These are phyloP conservation scores for Callyntrura guangdongensis DNA, from an alignment of 2,888 invertebrate species.

Conservation along the genomic window DNA sequence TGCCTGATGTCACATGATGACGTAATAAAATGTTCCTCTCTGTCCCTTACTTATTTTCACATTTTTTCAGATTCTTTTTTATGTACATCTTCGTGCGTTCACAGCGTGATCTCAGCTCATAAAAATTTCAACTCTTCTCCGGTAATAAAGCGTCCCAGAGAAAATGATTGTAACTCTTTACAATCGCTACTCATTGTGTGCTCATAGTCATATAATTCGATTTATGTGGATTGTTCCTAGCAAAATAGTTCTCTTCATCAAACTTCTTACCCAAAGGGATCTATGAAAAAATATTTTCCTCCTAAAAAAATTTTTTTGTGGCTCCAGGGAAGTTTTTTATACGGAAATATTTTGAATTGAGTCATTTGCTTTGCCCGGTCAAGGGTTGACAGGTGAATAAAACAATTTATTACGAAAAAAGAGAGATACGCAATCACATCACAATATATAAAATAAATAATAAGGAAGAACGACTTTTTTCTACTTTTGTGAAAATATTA, in stretches of 20 bases:
- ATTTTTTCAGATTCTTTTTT: conserved; percentile 38
- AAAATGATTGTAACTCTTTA: conserved; percentile 53
- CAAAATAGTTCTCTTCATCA: conserved; percentile 39
- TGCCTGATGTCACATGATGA: conserved; percentile 71
- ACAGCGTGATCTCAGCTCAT: conserved; percentile 84
- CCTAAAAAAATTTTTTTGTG: background rate
- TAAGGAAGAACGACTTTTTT: conserved; percentile 42
- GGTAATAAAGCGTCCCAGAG: conserved; percentile 45
- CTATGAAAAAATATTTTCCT: conserved; percentile 13
- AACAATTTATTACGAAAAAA: conserved; percentile 51
- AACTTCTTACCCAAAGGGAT: background rate
- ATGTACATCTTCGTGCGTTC: conserved; percentile 64
- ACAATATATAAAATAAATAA: background rate
- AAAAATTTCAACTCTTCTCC: conserved; percentile 83
- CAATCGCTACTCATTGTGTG: conserved; percentile 1
- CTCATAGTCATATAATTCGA: conserved; percentile 41
- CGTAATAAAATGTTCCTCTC: conserved; percentile 73
- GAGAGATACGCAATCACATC: conserved; percentile 10
- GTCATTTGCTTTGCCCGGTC: conserved; percentile 70
- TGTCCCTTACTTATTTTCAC: conserved; percentile 58
- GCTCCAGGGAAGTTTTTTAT: conserved; percentile 62
- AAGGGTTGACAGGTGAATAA: conserved; percentile 75
- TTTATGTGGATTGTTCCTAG: conserved; percentile 67
- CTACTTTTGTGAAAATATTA: conserved; percentile 24
- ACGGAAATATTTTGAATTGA: conserved; percentile 77